A percentile compares a stretch with the other conserved stretches of the same genome.
phyloP scores from a whole-genome alignment of 2,797 vertebrate species.

The Pelobates cultripes region DNA sequence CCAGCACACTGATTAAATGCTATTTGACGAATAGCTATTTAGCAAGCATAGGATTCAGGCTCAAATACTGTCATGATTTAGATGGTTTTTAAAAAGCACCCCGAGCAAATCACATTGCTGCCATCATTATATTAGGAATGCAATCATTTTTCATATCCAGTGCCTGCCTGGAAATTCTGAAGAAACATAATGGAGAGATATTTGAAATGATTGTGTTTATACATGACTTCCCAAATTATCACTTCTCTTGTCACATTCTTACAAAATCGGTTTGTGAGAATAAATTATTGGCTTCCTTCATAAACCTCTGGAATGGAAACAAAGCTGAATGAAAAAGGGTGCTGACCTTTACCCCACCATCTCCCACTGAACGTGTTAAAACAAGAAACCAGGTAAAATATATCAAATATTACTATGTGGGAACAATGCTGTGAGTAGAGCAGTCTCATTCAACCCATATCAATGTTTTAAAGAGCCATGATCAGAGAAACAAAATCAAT shows the following conservation, averaged over 20 bases:
- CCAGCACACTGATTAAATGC: background rate
- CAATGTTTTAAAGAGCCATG: too few species aligned
- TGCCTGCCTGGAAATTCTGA: background rate
- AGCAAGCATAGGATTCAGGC: background rate
- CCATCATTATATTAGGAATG: slow-evolving; percentile 10
- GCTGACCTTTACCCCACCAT: background rate
- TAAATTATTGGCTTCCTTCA: background rate
- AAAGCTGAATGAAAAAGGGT: background rate
- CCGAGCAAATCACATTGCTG: background rate
- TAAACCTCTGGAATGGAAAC: background rate
- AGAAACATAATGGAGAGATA: background rate
- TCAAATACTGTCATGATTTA: slow-evolving; percentile 10
- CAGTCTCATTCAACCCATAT: too few species aligned
- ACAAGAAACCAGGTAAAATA: background rate
- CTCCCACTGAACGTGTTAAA: background rate
- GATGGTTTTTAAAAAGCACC: slow-evolving; percentile 4
- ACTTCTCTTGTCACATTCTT: background rate
- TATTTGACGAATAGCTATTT: background rate
- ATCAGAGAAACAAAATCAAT: too few species aligned
- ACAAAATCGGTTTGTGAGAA: background rate
- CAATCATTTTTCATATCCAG: slow-evolving; percentile 1
- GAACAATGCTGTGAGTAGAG: background rate
- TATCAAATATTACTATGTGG: background rate
- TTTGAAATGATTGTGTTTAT: background rate
- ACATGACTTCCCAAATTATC: background rate